Base-by-base conservation (phyloP, 2,797 vertebrate genomes). In the Chelonia mydas region DNA sequence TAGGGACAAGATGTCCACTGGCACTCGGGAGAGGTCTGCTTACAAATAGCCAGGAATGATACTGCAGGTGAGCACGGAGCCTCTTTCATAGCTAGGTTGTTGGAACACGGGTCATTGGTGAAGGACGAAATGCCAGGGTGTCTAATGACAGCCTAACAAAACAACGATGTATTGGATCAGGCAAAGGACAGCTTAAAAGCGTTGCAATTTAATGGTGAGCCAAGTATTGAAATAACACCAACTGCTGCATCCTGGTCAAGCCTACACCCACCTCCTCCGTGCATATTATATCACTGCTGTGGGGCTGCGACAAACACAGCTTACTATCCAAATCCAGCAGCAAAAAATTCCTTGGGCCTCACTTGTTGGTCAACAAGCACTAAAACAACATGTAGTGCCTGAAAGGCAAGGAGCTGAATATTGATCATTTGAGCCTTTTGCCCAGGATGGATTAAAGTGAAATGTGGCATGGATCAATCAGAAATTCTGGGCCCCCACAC, bases 81-180 rank as follows among this genome's bases (percentile, higher is more conserved):
- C 74, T 72, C 82, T 87, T 88, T 83, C 21, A 91, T 87, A 8
- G 53, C 90, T 12, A 59, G 65, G 37, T 79, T 91, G 49, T 11
- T 87, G 13, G n/a, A 41, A 54, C 4, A 1, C 12, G 37, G 61
- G 76, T 81, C 53, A 82, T 61, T 47, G 31, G 37, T 76, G 7
- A 82, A 21, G 78, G 74, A 92, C 76, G 57, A 88, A 91, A 61
- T 11, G 88, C 13, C 1, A 76, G 54, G 2, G 4, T 17, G 27
- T 81, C 25, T 57, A 93, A 91, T 57, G 79, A 3, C 0, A 0
- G 17, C 61, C 41, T 79, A 47, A 77, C 88, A 45, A 54, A 86
- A 59, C 15, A n/a, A 25, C 76, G 31, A 81, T 79, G 17, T 27
- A 76, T 27, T 83, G 50, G 31, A 53, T 92, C 15, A 55, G 45